Evolutionary conservation across 2,888 invertebrate genomes (phyloP).

Genomic region (Gerris lacustris): DNA sequence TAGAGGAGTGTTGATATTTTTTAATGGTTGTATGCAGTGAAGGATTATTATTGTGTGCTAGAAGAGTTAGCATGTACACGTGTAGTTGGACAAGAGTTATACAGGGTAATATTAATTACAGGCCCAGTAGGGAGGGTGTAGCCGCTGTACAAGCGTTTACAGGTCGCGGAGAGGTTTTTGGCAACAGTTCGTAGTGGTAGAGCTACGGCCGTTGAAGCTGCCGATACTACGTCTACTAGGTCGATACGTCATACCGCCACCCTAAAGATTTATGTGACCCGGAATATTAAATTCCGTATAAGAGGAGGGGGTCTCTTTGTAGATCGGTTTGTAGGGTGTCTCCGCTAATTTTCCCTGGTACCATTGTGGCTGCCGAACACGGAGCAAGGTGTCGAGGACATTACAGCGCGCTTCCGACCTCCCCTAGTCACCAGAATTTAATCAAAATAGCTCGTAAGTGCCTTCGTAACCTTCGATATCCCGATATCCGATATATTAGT

Average conservation of each 20-base stretch:
- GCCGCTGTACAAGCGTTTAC: not conserved
- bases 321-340: not conserved
- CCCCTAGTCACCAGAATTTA: not conserved
- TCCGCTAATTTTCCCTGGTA: not conserved
- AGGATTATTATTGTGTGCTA: too few relatives aligned
- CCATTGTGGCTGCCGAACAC: not conserved
- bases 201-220: too few relatives aligned
- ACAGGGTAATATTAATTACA: too few relatives aligned
- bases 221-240: not conserved
- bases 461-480: not conserved
- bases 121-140: too few relatives aligned
- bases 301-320: not conserved
- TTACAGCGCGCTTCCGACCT: not conserved
- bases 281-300: not conserved
- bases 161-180: not conserved
- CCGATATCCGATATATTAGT: too few relatives aligned
- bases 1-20: too few relatives aligned
- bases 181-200: not conserved
- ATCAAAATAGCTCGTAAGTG: not conserved
- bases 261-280: not conserved
- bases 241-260: not conserved
- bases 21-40: too few relatives aligned
- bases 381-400: not conserved
- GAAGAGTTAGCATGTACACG: too few relatives aligned
- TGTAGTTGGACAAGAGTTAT: too few relatives aligned